Evolutionary conservation across 1,140 invertebrate genomes (phyloP).

Genomic region (Zaprionus tsacasi): DNA sequence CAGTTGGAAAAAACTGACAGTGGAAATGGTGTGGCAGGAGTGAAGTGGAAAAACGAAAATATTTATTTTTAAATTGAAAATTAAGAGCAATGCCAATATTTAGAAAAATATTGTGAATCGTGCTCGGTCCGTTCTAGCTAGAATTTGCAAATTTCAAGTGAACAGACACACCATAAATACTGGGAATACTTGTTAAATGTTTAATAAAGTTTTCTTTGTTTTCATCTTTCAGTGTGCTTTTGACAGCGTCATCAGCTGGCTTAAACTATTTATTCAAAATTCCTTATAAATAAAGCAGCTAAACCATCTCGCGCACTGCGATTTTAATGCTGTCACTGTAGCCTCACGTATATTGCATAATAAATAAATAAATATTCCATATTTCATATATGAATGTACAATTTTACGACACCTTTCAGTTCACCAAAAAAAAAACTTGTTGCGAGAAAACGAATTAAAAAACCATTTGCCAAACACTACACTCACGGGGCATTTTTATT

Average conservation of each 20-base stretch:
- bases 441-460: constrained; percentile 22
- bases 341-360: not conserved
- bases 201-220: not conserved
- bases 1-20: constrained; percentile 17
- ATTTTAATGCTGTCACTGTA: constrained; percentile 26
- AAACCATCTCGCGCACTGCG: constrained; percentile 10
- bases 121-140: constrained; percentile 4
- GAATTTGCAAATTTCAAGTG: not conserved
- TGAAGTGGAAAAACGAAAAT: constrained; percentile 34
- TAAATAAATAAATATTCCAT: constrained; percentile 12
- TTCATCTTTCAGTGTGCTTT: not conserved
- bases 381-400: constrained; percentile 19
- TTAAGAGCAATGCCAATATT: constrained; percentile 36
- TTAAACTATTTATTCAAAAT: constrained; percentile 32
- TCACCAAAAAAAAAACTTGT: constrained; percentile 3
- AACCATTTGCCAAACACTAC: constrained; percentile 30
- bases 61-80: constrained; percentile 48
- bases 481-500: constrained; percentile 36
- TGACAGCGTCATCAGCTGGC: constrained; percentile 8
- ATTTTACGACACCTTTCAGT: constrained; percentile 33
- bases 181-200: constrained; percentile 3
- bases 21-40: constrained; percentile 7
- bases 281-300: constrained; percentile 7
- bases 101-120: constrained; percentile 20
- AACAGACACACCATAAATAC: not conserved